Base-by-base conservation (phyloP, 2,888 invertebrate species). In the Dysmachus trigonus region DNA sequence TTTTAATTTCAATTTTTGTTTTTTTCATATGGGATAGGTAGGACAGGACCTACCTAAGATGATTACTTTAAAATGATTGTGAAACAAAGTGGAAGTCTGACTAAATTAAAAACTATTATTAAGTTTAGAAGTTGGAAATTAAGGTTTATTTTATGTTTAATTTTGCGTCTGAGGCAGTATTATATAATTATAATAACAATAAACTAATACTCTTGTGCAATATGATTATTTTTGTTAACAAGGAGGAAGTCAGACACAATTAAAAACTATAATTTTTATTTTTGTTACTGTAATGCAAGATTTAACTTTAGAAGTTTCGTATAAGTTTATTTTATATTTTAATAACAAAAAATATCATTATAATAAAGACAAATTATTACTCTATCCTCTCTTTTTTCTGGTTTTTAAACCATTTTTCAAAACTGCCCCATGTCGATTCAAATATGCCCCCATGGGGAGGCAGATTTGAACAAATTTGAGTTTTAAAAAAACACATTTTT, bases 101-200 rank as follows among this genome's bases (percentile, higher is more conserved):
- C 53, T 53, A 53, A 53, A 53, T 53, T 53, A 53, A 53, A 53
- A 53, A 53, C 53, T 53, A 53, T 53, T 53, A 53, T 53, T 53
- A 53, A 53, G 53, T 53, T 53, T 53, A 53, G 53, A 53, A 53
- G 53, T 53, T 53, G 3, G 53, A 53, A 5, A 53, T 53, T 53
- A 53, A 53, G n/a, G 53, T 53, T 53, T 33, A 33, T 33, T 33
- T 33, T 33, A 33, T 72, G 72, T 72, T 72, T 72, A n/a, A 72
- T 72, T 72, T 72, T 72, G 72, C 72, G 72, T 72, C 72, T 72
- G 72, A 72, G 72, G 72, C 72, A 72, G 72, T 72, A 72, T 72
- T 72, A 72, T 72, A 22, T 4, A 72, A 33, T 33, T 33, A 33
- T 33, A 33, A 33, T 33, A 53, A 18, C 22, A 53, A 18, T 18